These are phyloP conservation scores for Zapornia atra DNA, from an alignment of 2,113 vertebrate genomes.

Conservation along the genomic window DNA sequence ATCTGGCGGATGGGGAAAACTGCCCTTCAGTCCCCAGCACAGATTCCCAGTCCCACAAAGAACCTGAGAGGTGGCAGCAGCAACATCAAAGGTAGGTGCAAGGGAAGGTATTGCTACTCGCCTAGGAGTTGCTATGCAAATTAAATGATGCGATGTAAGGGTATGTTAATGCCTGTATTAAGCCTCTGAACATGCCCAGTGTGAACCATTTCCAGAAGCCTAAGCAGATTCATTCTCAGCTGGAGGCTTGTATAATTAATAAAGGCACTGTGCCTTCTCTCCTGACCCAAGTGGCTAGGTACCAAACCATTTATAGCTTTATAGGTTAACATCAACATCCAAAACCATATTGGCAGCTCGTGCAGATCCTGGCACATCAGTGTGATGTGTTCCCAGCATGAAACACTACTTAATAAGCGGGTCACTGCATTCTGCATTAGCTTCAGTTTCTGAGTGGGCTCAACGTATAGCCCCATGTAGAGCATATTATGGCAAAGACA, in stretches of 20 bases:
- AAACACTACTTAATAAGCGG: slow-evolving; percentile 49
- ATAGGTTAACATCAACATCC: slow-evolving; percentile 64
- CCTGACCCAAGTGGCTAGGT: slow-evolving; percentile 59
- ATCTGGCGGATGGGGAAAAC: background rate
- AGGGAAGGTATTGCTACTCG: background rate
- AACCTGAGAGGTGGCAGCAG: background rate
- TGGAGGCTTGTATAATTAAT: slow-evolving; percentile 67
- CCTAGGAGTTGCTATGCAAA: slow-evolving; percentile 29
- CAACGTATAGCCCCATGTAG: background rate
- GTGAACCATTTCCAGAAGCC: slow-evolving; percentile 38
- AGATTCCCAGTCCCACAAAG: background rate
- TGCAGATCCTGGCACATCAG: slow-evolving; percentile 38
- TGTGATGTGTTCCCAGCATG: slow-evolving; percentile 29
- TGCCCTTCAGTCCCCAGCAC: background rate
- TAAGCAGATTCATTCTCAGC: slow-evolving; percentile 68
- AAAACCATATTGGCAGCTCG: slow-evolving; percentile 49
- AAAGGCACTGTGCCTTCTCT: slow-evolving; percentile 39
- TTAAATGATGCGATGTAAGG: slow-evolving; percentile 28
- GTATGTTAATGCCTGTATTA: slow-evolving; percentile 54
- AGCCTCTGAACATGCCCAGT: slow-evolving; percentile 55
- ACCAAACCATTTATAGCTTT: slow-evolving; percentile 65
- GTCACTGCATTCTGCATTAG: slow-evolving; percentile 54
- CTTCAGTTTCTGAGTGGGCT: slow-evolving; percentile 59
- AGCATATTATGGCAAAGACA: background rate
- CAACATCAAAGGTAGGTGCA: slow-evolving; percentile 15